A percentile compares a stretch with the other conserved stretches of the same genome.
Evolutionary conservation across 2,888 invertebrate species (phyloP).

Genomic region (Cancer borealis): DNA sequence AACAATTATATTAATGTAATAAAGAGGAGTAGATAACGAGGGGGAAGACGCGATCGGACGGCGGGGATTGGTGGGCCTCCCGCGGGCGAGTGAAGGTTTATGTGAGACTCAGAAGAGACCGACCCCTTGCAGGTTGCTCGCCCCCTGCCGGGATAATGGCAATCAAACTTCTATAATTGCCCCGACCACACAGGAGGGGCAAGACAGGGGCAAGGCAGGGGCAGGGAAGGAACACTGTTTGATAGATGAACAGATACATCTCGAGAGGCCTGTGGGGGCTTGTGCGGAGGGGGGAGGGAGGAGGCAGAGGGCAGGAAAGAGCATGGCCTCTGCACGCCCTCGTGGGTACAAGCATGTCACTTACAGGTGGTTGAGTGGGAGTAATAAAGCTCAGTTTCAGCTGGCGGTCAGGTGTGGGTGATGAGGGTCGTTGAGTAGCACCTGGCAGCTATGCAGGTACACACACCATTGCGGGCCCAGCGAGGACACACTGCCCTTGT

Average conservation of each 20-base stretch:
- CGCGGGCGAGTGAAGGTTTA: constrained; percentile 47
- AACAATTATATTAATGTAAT: constrained; percentile 63
- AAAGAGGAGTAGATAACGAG: constrained; percentile 60
- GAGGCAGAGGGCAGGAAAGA: neutral
- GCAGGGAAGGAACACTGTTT: constrained; percentile 41
- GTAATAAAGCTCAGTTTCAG: neutral
- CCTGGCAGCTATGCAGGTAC: neutral
- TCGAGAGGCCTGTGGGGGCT: neutral
- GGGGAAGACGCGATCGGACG: constrained; percentile 45
- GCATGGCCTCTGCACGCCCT: neutral
- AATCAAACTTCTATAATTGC: constrained; percentile 65
- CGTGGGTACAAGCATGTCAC: neutral
- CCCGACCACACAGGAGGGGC: constrained; percentile 69
- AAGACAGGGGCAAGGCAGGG: constrained; percentile 61
- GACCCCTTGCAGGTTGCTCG: constrained; percentile 52
- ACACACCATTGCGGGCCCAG: neutral
- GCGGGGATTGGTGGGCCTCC: constrained; percentile 49
- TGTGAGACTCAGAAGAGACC: constrained; percentile 46
- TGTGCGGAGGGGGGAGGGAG: neutral
- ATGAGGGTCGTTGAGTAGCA: neutral
- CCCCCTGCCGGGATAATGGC: constrained; percentile 65
- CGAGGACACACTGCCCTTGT: neutral
- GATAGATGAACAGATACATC: constrained; percentile 64
- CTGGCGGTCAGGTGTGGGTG: neutral
- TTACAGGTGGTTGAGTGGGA: constrained; percentile 4